A percentile compares a stretch with the other conserved stretches of the same genome.
Evolutionary conservation across 2,888 invertebrate genomes (phyloP).

Genomic region (Panopea generosa): DNA sequence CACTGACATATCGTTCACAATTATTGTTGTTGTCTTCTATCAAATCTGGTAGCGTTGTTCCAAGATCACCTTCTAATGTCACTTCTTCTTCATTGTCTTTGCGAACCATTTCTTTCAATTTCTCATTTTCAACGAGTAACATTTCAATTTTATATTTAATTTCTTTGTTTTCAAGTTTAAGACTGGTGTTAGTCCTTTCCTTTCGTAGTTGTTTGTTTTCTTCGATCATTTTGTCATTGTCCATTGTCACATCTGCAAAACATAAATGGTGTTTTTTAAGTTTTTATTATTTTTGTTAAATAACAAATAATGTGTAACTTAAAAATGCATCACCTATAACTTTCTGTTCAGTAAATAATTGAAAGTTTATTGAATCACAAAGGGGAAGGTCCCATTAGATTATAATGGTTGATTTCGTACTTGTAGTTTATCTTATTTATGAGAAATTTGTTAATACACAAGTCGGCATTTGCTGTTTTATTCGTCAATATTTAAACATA

Average conservation of each 20-base stretch:
- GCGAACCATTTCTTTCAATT: slow-evolving; percentile 72
- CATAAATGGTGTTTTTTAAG: too few relatives aligned
- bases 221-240: slow-evolving; percentile 59
- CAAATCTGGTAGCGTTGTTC: slow-evolving; percentile 29
- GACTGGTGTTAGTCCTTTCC: slow-evolving; percentile 49
- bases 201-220: slow-evolving; percentile 49
- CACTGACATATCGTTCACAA: neutral
- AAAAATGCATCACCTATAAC: too few relatives aligned
- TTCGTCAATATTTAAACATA: too few relatives aligned
- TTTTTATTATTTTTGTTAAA: too few relatives aligned
- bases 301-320: too few relatives aligned
- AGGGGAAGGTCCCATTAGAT: too few relatives aligned
- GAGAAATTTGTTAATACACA: too few relatives aligned
- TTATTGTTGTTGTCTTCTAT: slow-evolving; percentile 29
- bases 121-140: slow-evolving; percentile 67
- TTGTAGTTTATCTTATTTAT: too few relatives aligned
- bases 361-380: too few relatives aligned
- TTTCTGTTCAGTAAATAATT: too few relatives aligned
- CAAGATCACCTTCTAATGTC: slow-evolving; percentile 45
- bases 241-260: slow-evolving; percentile 57
- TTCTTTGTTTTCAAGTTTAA: slow-evolving; percentile 69
- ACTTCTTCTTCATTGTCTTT: slow-evolving; percentile 23
- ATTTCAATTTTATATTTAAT: slow-evolving; percentile 69
- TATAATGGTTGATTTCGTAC: too few relatives aligned
- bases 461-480: too few relatives aligned